phyloP scores from a whole-genome alignment of 2,888 invertebrate species.

The Priocnemis perturbator region DNA sequence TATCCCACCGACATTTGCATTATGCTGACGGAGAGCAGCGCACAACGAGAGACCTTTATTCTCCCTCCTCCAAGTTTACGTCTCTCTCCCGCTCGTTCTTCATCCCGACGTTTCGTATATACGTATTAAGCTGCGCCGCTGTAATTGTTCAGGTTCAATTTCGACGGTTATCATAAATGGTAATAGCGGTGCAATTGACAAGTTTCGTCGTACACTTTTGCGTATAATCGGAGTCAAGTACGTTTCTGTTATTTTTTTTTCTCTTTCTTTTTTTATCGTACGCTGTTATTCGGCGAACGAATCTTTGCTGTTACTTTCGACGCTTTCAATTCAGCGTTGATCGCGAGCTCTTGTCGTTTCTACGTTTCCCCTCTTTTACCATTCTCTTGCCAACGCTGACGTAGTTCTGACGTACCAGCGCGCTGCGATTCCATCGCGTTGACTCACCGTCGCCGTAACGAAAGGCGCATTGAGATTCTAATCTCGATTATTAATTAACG shows the following conservation, averaged over 20 bases:
- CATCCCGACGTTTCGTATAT: neutral
- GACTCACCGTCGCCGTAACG: constrained; percentile 29
- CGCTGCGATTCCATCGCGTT: constrained; percentile 29
- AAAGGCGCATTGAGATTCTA: constrained; percentile 24
- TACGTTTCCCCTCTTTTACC: neutral
- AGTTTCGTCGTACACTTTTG: too few species aligned
- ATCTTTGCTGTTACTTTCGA: too few species aligned
- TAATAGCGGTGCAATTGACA: too few species aligned
- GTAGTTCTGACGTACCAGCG: neutral
- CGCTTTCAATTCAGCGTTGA: too few species aligned
- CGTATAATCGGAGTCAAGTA: too few species aligned
- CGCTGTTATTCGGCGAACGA: too few species aligned
- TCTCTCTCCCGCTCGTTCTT: neutral
- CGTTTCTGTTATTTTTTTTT: too few species aligned
- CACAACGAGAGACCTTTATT: constrained; percentile 12
- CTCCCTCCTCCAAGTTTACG: constrained; percentile 24
- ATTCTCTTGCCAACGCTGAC: neutral
- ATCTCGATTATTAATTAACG: constrained; percentile 44
- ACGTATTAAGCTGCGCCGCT: neutral
- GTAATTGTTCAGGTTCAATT: too few species aligned
- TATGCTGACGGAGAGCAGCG: constrained; percentile 29
- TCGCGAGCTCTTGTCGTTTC: neutral
- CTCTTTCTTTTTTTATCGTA: too few species aligned
- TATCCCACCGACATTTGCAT: constrained; percentile 45
- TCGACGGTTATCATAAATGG: too few species aligned